phyloP scores from a whole-genome alignment of 2,797 vertebrate species.

The Phoxinus dragarum region DNA sequence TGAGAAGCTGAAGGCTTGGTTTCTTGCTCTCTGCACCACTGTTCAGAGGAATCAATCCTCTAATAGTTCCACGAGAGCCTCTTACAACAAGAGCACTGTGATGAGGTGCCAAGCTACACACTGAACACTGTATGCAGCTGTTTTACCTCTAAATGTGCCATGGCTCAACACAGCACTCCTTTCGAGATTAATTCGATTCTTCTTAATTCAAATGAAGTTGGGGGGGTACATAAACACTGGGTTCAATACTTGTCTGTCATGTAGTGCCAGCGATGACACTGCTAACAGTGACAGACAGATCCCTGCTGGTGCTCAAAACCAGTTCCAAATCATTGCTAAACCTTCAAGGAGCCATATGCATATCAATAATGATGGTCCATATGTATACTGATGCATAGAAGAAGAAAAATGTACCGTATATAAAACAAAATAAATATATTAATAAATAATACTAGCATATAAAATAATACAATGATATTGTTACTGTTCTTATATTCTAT shows the following conservation, averaged over 20 bases:
- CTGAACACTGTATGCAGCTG: conserved; percentile 12
- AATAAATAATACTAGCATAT: neutral
- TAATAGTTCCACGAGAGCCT: conserved; percentile 52
- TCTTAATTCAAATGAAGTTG: neutral
- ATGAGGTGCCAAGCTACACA: conserved; percentile 11
- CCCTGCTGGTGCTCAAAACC: neutral
- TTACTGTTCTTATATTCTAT: neutral
- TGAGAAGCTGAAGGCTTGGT: conserved; percentile 51
- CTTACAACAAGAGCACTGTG: conserved; percentile 28
- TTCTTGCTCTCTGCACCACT: conserved; percentile 55
- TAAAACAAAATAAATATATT: neutral
- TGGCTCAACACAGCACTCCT: neutral
- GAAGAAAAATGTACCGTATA: neutral
- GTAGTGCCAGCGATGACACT: neutral
- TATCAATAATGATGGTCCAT: neutral
- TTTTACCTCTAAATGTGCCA: neutral
- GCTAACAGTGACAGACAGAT: neutral
- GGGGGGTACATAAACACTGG: neutral
- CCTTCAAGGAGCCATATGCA: neutral
- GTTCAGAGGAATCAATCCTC: conserved; percentile 52
- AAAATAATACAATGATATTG: neutral
- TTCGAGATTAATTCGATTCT: neutral
- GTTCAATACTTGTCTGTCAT: neutral
- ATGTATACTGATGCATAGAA: neutral
- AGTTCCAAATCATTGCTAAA: neutral